These are phyloP conservation scores for Stigmatopora argus DNA, from an alignment of 2,113 vertebrate genomes.

Conservation along the genomic window DNA sequence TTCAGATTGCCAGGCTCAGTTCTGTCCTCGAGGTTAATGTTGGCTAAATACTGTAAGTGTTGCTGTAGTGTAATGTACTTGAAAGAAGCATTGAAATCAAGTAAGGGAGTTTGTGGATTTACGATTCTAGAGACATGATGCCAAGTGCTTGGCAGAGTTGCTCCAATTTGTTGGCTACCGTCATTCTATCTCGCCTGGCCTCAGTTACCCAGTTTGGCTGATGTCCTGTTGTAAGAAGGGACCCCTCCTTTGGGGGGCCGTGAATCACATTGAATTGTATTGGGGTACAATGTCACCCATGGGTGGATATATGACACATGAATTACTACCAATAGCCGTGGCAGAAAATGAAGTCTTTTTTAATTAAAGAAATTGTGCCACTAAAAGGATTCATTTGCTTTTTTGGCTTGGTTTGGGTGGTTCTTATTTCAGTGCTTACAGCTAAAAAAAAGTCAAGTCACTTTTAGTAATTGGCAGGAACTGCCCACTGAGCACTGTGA, in stretches of 20 bases:
- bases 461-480: constrained; percentile 1
- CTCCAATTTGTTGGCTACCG: neutral
- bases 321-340: neutral
- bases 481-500: neutral
- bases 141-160: neutral
- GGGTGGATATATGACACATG: neutral
- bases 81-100: neutral
- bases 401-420: constrained; percentile 1
- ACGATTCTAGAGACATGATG: neutral
- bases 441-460: constrained; percentile 26
- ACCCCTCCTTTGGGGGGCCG: neutral
- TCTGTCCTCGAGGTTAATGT: neutral
- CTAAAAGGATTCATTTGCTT: neutral
- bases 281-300: neutral
- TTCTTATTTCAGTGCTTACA: constrained; percentile 36
- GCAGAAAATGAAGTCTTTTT: neutral
- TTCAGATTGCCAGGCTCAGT: neutral
- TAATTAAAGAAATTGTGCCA: no score
- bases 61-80: neutral
- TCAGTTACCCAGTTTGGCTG: constrained; percentile 1
- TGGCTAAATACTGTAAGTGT: neutral
- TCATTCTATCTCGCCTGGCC: neutral
- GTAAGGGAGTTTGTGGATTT: neutral
- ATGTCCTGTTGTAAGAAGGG: neutral
- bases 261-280: neutral